These are phyloP conservation scores for Stenchaetothrips biformis DNA, from an alignment of 2,888 invertebrate genomes.

Conservation along the genomic window DNA sequence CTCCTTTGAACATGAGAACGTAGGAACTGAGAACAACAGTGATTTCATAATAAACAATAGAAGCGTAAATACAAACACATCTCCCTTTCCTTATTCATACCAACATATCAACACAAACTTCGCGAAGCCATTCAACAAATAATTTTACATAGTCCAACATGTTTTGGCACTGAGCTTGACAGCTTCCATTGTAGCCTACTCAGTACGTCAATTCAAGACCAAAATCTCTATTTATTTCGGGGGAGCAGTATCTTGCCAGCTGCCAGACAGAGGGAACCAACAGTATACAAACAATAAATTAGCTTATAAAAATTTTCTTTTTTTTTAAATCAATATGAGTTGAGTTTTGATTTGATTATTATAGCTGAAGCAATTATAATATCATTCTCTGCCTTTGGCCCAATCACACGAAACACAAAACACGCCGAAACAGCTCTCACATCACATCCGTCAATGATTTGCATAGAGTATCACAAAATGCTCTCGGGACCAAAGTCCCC, in stretches of 20 bases:
- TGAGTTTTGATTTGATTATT: not conserved
- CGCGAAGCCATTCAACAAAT: conserved; percentile 2
- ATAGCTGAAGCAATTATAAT: conserved; percentile 2
- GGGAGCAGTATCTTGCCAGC: not conserved
- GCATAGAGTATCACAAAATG: conserved; percentile 19
- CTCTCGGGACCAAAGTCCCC: not conserved
- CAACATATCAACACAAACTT: conserved; percentile 4
- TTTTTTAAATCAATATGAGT: not conserved
- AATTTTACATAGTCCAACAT: conserved; percentile 8
- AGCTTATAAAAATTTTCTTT: not conserved
- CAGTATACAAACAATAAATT: conserved; percentile 13
- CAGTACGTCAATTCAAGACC: conserved; percentile 23
- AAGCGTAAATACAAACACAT: conserved; percentile 22
- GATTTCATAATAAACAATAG: conserved; percentile 22
- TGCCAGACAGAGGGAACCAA: conserved; percentile 14
- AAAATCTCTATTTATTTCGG: not conserved
- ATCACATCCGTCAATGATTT: conserved; percentile 8
- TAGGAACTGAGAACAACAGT: conserved; percentile 24
- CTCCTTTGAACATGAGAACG: conserved; percentile 12
- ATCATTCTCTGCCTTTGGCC: conserved; percentile 18
- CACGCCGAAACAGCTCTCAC: conserved; percentile 9
- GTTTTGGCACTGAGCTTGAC: conserved; percentile 14
- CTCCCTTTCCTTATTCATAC: not conserved
- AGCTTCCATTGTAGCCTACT: conserved; percentile 9
- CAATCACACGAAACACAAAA: conserved; percentile 5